Base-by-base conservation (phyloP, 2,797 vertebrate genomes). In the Manis pentadactyla region DNA sequence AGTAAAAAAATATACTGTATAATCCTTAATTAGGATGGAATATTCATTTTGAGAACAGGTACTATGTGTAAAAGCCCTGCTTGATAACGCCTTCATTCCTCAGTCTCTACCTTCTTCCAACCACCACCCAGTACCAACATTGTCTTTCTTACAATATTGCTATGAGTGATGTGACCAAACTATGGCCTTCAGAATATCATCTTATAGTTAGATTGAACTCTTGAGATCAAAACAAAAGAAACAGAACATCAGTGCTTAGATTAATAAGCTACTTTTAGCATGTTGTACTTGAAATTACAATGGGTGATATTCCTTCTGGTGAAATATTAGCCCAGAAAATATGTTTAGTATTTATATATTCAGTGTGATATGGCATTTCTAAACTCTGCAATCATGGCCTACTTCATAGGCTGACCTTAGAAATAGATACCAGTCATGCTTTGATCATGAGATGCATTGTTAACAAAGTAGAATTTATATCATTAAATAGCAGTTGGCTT, bases 401-500 rank as follows among this genome's bases (percentile, higher is more conserved):
- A 49, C 11, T 37, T 94, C 21, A 66, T 17, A 90, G 14, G 59
- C 18, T 78, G 51, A 63, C 29, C 49, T 89, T 73, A 91, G 42
- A 86, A 83, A 68, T 1, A 74, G 27, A 69, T 69, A 75, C 7
- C 78, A 92, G 27, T 75, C 88, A 75, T 18, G 1, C 69, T 34
- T 92, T 31, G 49, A 83, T 84, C 6, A 83, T 75, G 31, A 87
- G 46, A 75, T 59, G 64, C 17, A 68, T 84, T 93, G 89, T 89
- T 87, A 92, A 83, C 34, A 57, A 93, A 82, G n/a, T 42, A 75
- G 42, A 94, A 66, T 89, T 84, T 68, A 63, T 77, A 86, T 46
- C 6, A 93, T 82, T 88, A 85, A 82, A 88, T 78, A 96, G 4
- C 23, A 79, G 53, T 89, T 93, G 42, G 19, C 17, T 59, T 5